Evolutionary conservation across 2,113 vertebrate species (phyloP).

Genomic region (Catharus minimus): DNA sequence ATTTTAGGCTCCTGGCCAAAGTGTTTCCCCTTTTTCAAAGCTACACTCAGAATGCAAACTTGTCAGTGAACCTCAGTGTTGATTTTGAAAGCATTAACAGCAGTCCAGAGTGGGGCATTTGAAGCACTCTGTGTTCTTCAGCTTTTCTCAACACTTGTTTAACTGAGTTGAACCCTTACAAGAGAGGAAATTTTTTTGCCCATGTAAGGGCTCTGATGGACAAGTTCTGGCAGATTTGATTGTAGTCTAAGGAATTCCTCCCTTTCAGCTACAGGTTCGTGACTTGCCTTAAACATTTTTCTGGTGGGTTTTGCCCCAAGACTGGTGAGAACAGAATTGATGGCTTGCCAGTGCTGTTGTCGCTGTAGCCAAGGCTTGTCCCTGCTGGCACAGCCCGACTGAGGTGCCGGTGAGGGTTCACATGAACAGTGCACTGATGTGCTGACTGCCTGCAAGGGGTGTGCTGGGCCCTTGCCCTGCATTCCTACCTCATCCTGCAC

Average conservation of each 20-base stretch:
- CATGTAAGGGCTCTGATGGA: not conserved
- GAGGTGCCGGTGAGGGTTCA: not conserved
- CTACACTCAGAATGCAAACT: not conserved
- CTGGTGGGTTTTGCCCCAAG: not conserved
- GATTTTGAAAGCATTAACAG: slow-evolving; percentile 7
- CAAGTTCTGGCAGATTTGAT: slow-evolving; percentile 1
- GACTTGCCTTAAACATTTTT: not conserved
- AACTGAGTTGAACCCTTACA: not conserved
- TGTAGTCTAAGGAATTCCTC: not conserved
- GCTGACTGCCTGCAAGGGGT: not conserved
- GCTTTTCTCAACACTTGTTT: not conserved
- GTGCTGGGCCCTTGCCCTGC: not conserved
- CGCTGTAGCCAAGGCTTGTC: not conserved
- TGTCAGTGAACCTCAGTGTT: not conserved
- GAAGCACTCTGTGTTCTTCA: not conserved
- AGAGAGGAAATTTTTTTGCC: not conserved
- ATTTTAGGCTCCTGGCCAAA: slow-evolving; percentile 12
- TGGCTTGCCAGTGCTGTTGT: not conserved
- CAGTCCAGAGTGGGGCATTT: not conserved
- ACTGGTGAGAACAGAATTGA: not conserved
- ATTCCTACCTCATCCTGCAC: not conserved
- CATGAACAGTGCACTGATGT: fast-evolving
- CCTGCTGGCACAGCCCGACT: not conserved
- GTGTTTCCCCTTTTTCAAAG: slow-evolving; percentile 23
- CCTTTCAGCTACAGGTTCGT: not conserved